Percentiles rank a stretch among this genome's conserved stretches.
phyloP scores from a whole-genome alignment of 2,888 invertebrate species.

The Drosophila hamatofila region DNA sequence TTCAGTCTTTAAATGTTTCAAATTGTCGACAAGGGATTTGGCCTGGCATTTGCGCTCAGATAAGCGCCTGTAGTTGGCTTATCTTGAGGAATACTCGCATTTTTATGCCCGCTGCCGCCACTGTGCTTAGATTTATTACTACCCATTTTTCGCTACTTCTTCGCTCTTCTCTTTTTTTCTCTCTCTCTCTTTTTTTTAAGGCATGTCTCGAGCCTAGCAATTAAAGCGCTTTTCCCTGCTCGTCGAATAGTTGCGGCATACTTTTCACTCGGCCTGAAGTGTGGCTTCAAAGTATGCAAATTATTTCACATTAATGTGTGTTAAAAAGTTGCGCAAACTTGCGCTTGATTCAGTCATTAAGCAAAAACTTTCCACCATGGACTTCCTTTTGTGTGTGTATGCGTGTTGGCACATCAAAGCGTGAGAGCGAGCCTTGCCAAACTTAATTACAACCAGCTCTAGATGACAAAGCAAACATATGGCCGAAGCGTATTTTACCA shows the following conservation, averaged over 20 bases:
- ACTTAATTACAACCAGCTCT: constrained; percentile 59
- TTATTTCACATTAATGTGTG: constrained; percentile 69
- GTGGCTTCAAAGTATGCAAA: constrained; percentile 66
- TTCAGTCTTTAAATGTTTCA: constrained; percentile 81
- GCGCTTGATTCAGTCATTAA: constrained; percentile 69
- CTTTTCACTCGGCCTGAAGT: constrained; percentile 42
- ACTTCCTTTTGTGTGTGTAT: constrained; percentile 6
- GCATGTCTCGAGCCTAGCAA: constrained; percentile 39
- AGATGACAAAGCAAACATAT: constrained; percentile 64
- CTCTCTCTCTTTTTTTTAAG: not conserved
- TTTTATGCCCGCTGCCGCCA: constrained; percentile 40
- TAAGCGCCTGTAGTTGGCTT: constrained; percentile 79
- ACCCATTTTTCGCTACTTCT: constrained; percentile 59
- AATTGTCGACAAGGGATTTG: constrained; percentile 83
- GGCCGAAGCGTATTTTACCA: constrained; percentile 40
- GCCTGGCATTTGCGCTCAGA: constrained; percentile 75
- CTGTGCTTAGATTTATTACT: constrained; percentile 67
- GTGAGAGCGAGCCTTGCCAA: constrained; percentile 27
- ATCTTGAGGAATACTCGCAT: constrained; percentile 71
- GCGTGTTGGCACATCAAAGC: constrained; percentile 43
- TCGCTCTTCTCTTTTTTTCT: not conserved
- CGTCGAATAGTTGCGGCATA: constrained; percentile 63
- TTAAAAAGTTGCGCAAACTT: constrained; percentile 60
- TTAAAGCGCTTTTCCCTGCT: constrained; percentile 55
- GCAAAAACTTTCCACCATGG: constrained; percentile 45